Percentiles rank a stretch among this genome's conserved stretches.
These are phyloP conservation scores for Wasmannia auropunctata DNA, from an alignment of 1,140 invertebrate genomes.

Conservation along the genomic window DNA sequence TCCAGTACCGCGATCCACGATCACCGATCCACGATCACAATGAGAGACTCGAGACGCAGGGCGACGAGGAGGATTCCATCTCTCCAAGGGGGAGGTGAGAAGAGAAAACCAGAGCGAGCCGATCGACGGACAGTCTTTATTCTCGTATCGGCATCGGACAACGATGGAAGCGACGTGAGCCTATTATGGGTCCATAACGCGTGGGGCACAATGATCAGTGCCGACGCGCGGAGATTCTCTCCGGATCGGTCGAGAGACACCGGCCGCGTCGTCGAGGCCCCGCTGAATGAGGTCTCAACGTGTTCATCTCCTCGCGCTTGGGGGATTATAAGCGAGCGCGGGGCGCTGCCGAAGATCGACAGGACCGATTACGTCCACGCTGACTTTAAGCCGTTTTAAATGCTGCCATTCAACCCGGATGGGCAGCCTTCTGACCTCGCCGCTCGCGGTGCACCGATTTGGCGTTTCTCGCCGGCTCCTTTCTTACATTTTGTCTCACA, in stretches of 20 bases:
- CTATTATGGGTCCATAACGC: conserved; percentile 68
- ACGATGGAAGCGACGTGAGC: conserved; percentile 70
- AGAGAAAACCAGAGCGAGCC: conserved; percentile 26
- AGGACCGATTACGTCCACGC: conserved; percentile 72
- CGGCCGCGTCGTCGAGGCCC: background rate
- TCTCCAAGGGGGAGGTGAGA: too few species aligned
- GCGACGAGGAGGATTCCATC: background rate
- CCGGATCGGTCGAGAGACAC: conserved; percentile 1
- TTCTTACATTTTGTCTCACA: conserved; percentile 7
- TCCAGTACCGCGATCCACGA: conserved; percentile 7
- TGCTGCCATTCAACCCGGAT: conserved; percentile 66
- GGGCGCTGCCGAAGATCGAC: conserved; percentile 71
- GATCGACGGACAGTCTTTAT: conserved; percentile 65
- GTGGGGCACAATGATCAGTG: conserved; percentile 68
- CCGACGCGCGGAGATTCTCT: conserved; percentile 39
- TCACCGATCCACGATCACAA: conserved; percentile 40
- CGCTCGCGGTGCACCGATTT: conserved; percentile 62
- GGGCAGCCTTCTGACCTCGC: conserved; percentile 58
- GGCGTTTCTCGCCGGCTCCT: conserved; percentile 30
- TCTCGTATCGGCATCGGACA: conserved; percentile 67
- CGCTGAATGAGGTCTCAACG: conserved; percentile 51
- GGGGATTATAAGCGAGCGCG: conserved; percentile 63
- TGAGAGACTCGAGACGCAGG: conserved; percentile 14
- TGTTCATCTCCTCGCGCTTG: conserved; percentile 16
- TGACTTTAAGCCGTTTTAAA: conserved; percentile 76